Base-by-base conservation (phyloP, 2,113 vertebrate genomes). In the Perccottus glenii region DNA sequence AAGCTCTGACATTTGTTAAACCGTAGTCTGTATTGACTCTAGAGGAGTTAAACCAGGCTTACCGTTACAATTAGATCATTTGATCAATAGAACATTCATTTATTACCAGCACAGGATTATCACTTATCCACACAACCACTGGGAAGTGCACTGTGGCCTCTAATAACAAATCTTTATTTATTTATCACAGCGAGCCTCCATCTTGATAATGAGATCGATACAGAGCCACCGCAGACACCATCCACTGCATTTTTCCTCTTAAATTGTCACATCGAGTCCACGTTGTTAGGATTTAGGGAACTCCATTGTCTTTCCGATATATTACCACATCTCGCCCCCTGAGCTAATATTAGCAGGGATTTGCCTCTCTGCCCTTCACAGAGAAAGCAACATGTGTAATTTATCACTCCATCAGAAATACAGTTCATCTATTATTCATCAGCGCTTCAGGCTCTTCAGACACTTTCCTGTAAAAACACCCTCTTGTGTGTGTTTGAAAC, bases 351-450 rank as follows among this genome's bases (percentile, higher is more conserved):
- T 43, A 75, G 58, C 44, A 60, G 7, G 6, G 53, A 9, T 50
- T 61, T 60, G 11, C 27, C 43, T 59, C 12, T 58, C 38, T 73
- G 40, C 52, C 50, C 19, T 9, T 60, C 49, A 71, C 65, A 70
- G 73, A 43, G 49, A 4, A 27, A 27, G 19, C 19, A 27, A 27
- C 14, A 57, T 2, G 3, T 74, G 60, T 55, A 64, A 73, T 74
- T 73, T 43, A 42, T 75, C 51, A 48, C 36, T 64, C 36, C n/a
- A 65, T 53, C 55, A 51, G 27, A 71, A 67, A 77, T 75, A 64
- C 38, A 65, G 33, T 52, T 81, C n/a, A 74, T 70, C 42, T 53
- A 73, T 75, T 80, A 86, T 80, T 80, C 70, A 80, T 77, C 33
- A 35, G 1, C 8, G 56, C 57, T 38, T 36, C 11, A 67, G 47